These are phyloP conservation scores for Aporophyla nigra DNA, from an alignment of 2,888 invertebrate species.

Conservation along the genomic window DNA sequence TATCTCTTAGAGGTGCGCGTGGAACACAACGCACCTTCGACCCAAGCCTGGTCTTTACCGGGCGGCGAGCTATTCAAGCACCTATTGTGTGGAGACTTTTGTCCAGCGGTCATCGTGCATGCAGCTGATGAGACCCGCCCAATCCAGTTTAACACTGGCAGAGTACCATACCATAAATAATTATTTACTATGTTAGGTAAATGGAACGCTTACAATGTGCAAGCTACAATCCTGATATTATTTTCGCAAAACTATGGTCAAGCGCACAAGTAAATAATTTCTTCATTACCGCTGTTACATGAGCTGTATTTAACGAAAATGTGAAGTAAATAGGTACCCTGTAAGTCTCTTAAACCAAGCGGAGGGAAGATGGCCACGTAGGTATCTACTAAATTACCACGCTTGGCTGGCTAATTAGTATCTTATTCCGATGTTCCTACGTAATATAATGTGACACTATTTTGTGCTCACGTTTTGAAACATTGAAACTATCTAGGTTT, in stretches of 20 bases:
- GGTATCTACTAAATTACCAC: conserved; percentile 11
- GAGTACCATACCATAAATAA: no score
- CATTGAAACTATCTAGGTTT: no score
- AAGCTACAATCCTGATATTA: background rate
- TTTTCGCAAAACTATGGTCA: background rate
- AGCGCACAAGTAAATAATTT: background rate
- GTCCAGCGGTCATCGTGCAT: background rate
- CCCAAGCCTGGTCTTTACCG: no score
- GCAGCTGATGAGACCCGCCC: background rate
- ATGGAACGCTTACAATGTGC: background rate
- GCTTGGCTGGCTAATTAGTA: conserved; percentile 17
- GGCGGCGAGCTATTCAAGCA: no score
- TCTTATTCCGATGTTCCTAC: conserved; percentile 8
- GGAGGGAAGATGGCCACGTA: background rate
- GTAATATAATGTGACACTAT: background rate
- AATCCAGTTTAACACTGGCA: background rate
- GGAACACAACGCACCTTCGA: no score
- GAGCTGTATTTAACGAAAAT: background rate
- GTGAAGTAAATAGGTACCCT: no score
- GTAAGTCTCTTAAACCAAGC: conserved; percentile 2
- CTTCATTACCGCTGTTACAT: background rate
- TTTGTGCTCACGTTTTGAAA: background rate
- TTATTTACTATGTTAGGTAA: background rate
- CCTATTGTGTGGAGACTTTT: background rate
- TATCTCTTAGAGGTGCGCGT: no score